Base-by-base conservation (phyloP, 2,888 invertebrate species). In the Coronaproctus castanopsis region DNA sequence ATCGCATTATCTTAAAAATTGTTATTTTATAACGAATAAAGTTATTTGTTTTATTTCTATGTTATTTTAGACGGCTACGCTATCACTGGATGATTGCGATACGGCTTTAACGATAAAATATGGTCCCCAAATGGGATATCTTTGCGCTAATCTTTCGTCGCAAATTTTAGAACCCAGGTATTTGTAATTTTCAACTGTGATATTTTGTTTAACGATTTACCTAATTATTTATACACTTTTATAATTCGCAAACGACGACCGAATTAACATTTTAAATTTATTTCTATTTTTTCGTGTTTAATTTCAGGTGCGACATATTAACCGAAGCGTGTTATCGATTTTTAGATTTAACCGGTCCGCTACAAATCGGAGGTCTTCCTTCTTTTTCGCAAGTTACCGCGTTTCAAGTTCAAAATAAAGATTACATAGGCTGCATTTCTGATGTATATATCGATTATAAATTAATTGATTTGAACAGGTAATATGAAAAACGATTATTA, bases 291-390 rank as follows among this genome's bases (percentile, higher is more conserved):
- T 48, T 95, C 95, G 0, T 70, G 91, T 0, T 92, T 92, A 14
- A 72, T 93, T 21, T 91, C 21, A 58, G 58, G 22, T 59, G 59
- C 21, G 20, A 52, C 10, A 52, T 55, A 51, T 36, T 59, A 5
- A 59, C 59, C 3, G 59, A 59, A 52, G 24, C 59, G 8, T 59
- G 59, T 63, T 95, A 21, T 64, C 71, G 93, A 61, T 91, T 92
- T 69, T 73, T 97, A 48, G 96, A 97, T 70, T 74, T 97, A 49
- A 95, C 95, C 0, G 70, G 91, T 0, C 92, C 92, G 14, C 72
- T 93, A 22, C 91, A 92, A 71, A 74, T 97, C 5, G 96, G 96
- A 0, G 95, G 95, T 0, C 74, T 96, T 1, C 93, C 95, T 0
- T 78, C 83, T 57, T 79, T 88, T 48, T 86, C 87, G 14, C 66